Conservation (phyloP, 2,888 invertebrate species). For the Protophormia terraenovae region DNA sequence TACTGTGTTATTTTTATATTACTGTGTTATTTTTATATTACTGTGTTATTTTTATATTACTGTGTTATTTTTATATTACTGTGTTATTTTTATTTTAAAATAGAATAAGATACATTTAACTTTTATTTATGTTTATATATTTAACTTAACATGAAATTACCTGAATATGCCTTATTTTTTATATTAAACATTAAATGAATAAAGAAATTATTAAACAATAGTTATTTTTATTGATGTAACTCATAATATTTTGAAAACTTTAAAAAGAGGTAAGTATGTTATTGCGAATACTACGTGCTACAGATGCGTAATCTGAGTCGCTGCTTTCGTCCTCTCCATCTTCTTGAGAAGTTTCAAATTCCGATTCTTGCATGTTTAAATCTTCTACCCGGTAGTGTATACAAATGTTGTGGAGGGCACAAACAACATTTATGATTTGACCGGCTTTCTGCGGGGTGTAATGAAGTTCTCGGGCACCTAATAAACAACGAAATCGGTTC, state of each 20-base stretch:
- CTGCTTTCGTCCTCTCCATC: too few species aligned
- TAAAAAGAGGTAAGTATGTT: conserved; percentile 9
- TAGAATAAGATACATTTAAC: background rate
- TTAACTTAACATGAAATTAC: background rate
- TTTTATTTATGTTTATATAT: background rate
- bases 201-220: background rate
- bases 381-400: conserved; percentile 26
- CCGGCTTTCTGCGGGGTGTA: too few species aligned
- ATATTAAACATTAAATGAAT: background rate
- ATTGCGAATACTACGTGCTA: conserved; percentile 8
- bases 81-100: too few species aligned
- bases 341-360: conserved; percentile 15
- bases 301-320: too few species aligned
- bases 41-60: too few species aligned
- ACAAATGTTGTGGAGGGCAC: conserved; percentile 46
- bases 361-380: conserved; percentile 8
- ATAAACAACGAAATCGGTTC: too few species aligned
- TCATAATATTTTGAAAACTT: background rate
- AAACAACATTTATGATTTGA: conserved; percentile 48
- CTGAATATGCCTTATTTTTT: too few species aligned
- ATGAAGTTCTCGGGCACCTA: too few species aligned
- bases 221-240: background rate
- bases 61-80: too few species aligned
- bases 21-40: too few species aligned
- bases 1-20: too few species aligned